phyloP scores from a whole-genome alignment of 2,113 vertebrate genomes.

The Dendrocopos noguchii region DNA sequence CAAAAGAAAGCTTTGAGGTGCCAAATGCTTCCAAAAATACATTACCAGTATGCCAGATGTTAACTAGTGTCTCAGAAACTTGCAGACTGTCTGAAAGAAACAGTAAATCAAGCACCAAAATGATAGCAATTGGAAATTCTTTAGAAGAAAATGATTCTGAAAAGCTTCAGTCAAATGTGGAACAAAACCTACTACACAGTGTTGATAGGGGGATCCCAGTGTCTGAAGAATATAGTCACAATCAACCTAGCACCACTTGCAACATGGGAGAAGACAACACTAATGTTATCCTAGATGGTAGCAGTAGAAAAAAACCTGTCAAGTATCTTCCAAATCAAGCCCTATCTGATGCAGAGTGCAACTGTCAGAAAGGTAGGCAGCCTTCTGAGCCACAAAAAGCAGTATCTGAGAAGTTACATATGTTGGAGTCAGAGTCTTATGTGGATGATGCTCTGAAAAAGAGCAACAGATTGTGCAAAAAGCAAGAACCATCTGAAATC shows the following conservation, averaged over 20 bases:
- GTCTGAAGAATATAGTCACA: neutral
- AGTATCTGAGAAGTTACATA: neutral
- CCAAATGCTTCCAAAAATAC: neutral
- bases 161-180: neutral
- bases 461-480: neutral
- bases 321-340: slow-evolving; percentile 43
- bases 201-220: neutral
- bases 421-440: slow-evolving; percentile 28
- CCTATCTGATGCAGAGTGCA: neutral
- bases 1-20: neutral
- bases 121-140: slow-evolving; percentile 1
- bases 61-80: slow-evolving; percentile 41
- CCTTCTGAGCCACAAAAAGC: slow-evolving; percentile 4
- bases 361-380: neutral
- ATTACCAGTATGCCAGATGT: neutral
- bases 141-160: slow-evolving; percentile 15
- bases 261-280: neutral
- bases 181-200: neutral
- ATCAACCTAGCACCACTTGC: neutral
- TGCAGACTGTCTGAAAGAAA: neutral
- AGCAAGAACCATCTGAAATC: slow-evolving; percentile 4
- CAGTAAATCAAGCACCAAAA: slow-evolving; percentile 14
- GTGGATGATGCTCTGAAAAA: neutral
- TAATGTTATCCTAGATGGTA: neutral
- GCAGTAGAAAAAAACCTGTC: neutral